Evolutionary conservation across 2,113 vertebrate species (phyloP).

Genomic region (Chloebia gouldiae): DNA sequence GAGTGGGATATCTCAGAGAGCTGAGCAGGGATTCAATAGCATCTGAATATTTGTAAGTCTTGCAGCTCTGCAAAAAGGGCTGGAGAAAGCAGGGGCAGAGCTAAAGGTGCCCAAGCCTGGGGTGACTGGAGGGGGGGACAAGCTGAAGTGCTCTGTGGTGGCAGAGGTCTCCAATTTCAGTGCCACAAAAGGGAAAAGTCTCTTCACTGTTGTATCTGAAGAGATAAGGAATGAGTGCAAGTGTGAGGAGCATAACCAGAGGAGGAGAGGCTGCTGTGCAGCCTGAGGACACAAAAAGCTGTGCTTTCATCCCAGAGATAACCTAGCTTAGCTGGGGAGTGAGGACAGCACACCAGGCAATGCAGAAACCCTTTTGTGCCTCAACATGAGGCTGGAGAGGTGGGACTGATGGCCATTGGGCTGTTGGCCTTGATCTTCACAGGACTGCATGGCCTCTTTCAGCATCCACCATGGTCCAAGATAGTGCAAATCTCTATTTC

Average conservation of each 20-base stretch:
- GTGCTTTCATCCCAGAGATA: background rate
- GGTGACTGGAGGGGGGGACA: accelerated
- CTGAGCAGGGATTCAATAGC: accelerated
- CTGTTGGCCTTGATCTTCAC: accelerated
- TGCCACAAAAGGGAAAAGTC: background rate
- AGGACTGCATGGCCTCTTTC: background rate
- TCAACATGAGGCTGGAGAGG: background rate
- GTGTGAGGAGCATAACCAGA: background rate
- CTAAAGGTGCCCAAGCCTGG: background rate
- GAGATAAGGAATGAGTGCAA: background rate
- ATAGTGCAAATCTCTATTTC: background rate
- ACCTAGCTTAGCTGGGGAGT: background rate
- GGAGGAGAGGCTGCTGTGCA: background rate
- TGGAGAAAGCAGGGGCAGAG: background rate
- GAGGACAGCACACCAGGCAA: background rate
- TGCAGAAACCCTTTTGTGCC: background rate
- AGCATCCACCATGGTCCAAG: background rate
- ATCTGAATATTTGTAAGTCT: background rate
- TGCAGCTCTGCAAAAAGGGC: background rate
- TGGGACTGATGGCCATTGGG: background rate
- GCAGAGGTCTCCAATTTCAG: background rate
- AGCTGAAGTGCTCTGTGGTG: background rate
- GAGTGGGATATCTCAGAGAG: background rate
- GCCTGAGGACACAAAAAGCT: background rate
- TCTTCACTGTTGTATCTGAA: background rate